A percentile compares a stretch with the other conserved stretches of the same genome.
These are phyloP conservation scores for Chiloscyllium punctatum DNA, from an alignment of 2,797 vertebrate species.

Conservation along the genomic window DNA sequence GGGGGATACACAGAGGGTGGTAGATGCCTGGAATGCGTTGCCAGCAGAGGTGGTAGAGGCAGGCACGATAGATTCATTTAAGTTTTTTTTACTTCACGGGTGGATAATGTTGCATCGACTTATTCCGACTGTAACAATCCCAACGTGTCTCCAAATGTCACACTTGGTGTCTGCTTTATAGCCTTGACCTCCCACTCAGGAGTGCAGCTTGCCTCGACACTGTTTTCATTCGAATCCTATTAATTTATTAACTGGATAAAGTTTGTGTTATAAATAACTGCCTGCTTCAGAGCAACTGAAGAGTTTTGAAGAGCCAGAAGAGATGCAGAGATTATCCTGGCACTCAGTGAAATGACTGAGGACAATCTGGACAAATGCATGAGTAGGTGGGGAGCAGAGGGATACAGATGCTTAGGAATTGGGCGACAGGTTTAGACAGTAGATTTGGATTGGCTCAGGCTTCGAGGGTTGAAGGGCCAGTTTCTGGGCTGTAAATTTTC, in stretches of 20 bases:
- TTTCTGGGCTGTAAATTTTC: too few relatives aligned
- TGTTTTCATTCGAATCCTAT: not conserved
- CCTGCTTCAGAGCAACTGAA: not conserved
- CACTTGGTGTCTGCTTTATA: not conserved
- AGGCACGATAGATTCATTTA: too few relatives aligned
- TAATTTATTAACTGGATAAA: conserved; percentile 13
- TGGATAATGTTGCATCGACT: not conserved
- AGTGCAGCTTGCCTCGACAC: not conserved
- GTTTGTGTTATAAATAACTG: conserved; percentile 29
- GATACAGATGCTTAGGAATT: too few relatives aligned
- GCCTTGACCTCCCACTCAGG: not conserved
- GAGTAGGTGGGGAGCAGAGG: too few relatives aligned
- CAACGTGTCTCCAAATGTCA: not conserved
- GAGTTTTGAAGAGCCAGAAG: not conserved
- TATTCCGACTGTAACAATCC: not conserved
- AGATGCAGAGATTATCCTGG: not conserved
- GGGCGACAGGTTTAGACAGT: too few relatives aligned
- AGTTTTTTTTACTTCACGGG: not conserved
- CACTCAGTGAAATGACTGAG: conserved; percentile 2
- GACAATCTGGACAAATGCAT: not conserved
- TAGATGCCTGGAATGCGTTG: too few relatives aligned
- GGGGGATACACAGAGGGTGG: too few relatives aligned
- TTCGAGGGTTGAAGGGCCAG: too few relatives aligned
- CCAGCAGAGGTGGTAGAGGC: too few relatives aligned
- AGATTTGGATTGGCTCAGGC: too few relatives aligned